Evolutionary conservation across 2,113 vertebrate genomes (phyloP), one percentile per base, ranked within the genome.

Genomic region (Girardinichthys multiradiatus): DNA sequence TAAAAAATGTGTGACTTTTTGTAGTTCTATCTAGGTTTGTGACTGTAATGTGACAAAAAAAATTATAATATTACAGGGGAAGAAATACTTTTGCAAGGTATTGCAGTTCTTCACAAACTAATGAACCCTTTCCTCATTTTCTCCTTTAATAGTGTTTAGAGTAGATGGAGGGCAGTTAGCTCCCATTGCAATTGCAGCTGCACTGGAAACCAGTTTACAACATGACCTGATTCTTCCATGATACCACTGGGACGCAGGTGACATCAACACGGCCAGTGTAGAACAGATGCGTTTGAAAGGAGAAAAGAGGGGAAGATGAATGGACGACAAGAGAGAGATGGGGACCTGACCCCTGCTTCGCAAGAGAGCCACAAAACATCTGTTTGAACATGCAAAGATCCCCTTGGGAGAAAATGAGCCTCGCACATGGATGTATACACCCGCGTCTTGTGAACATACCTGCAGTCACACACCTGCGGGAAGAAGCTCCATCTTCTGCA

Each of bases 231-330:
- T 90, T 90, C 79, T 57, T 58, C 79, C 4, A 60, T 2, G 27
- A 57, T 14, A 76, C 84, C 65, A 45, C 64, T 28, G 89, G 84
- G 89, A 87, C 68, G 74, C 83, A 89, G 90, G 87, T 90, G 86
- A 89, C 87, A 87, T 65, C 79, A 82, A 79, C 67, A 45, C 74
- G 84, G 85, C 81, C 57, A 54, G 60, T 29, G 72, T 80, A 70
- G 76, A 92, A 87, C 91, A 90, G 84, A 86, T 90, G 87, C 80
- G 82, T 0, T 35, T 75, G 82, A 86, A 89, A 87, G 82, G 74
- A 72, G 81, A 86, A 83, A 84, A 61, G 61, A 65, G 65, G 70
- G 63, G 71, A 73, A 70, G 39, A 48, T 68, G 72, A 84, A 2
- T 26, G 26, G 27, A 68, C 57, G 66, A 35, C 68, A 2, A 72